Percentiles rank a stretch among this genome's conserved stretches.
Evolutionary conservation across 1,140 invertebrate genomes (phyloP).

Genomic region (Chymomyza costata): DNA sequence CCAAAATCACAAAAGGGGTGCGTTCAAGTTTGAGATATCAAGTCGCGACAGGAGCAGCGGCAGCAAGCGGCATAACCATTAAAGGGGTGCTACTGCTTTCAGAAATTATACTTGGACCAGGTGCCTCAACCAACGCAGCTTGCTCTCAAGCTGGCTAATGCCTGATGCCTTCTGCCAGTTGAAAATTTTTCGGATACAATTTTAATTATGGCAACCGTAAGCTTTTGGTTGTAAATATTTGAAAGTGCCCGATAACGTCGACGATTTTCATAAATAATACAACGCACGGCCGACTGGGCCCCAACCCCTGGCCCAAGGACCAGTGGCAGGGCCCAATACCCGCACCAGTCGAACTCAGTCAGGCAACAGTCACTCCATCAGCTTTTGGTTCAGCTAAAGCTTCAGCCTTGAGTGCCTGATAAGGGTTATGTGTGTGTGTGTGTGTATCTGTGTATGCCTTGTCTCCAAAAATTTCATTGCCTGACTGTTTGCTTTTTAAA

Average conservation of each 20-base stretch:
- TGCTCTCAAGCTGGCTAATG: neutral
- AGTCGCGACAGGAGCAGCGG: constrained; percentile 4
- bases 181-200: constrained; percentile 71
- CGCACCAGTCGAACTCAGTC: neutral
- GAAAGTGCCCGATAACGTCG: constrained; percentile 73
- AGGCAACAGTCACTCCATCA: constrained; percentile 31
- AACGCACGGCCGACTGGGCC: constrained; percentile 13
- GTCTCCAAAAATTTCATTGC: neutral
- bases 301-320: neutral
- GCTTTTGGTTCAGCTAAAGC: neutral
- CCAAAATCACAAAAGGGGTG: neutral
- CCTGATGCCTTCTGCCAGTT: neutral
- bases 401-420: constrained; percentile 42
- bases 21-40: neutral
- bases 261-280: constrained; percentile 75
- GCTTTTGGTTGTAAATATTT: constrained; percentile 75
- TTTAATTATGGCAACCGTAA: constrained; percentile 76
- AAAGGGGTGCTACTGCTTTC: neutral
- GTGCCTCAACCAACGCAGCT: neutral
- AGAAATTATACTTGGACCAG: neutral
- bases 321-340: neutral
- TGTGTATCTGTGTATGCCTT: too few species aligned
- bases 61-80: neutral
- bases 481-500: constrained; percentile 50
- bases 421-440: constrained; percentile 48